These are phyloP conservation scores for Habroteleia sp. DNA, from an alignment of 2,888 invertebrate genomes.

Conservation along the genomic window DNA sequence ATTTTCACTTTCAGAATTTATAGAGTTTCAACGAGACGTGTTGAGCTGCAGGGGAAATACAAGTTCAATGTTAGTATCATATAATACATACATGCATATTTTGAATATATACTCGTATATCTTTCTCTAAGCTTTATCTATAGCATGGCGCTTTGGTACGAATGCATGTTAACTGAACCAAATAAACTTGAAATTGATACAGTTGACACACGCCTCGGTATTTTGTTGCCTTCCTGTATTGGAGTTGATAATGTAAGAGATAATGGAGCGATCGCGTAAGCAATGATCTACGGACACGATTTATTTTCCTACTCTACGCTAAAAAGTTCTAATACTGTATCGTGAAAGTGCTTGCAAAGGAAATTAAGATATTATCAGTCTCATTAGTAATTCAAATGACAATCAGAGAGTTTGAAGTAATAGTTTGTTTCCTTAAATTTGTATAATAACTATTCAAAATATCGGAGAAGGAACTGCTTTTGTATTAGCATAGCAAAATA, in stretches of 20 bases:
- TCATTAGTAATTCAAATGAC: conserved; percentile 23
- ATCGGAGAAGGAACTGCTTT: too few species aligned
- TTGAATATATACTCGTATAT: too few species aligned
- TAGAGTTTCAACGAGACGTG: neutral
- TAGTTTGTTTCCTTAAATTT: neutral
- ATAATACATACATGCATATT: neutral
- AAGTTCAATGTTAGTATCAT: conserved; percentile 22
- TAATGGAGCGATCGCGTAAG: conserved; percentile 9
- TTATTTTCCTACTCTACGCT: conserved; percentile 15
- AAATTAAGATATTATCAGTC: conserved; percentile 26
- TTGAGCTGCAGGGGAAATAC: conserved; percentile 1
- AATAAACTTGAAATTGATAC: too few species aligned
- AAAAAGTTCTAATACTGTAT: conserved; percentile 7
- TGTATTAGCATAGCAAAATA: too few species aligned
- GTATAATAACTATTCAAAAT: neutral
- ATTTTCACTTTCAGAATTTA: conserved; percentile 1
- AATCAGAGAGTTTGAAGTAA: neutral
- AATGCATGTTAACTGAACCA: too few species aligned
- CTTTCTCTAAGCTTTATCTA: too few species aligned
- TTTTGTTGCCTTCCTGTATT: conserved; percentile 35
- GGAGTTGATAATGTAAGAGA: conserved; percentile 5
- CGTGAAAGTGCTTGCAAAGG: conserved; percentile 37
- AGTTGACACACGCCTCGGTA: too few species aligned
- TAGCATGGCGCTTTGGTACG: too few species aligned
- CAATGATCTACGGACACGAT: conserved; percentile 1